Percentiles rank a stretch among this genome's conserved stretches.
phyloP scores from a whole-genome alignment of 2,113 vertebrate species.

The Ciconia boyciana region DNA sequence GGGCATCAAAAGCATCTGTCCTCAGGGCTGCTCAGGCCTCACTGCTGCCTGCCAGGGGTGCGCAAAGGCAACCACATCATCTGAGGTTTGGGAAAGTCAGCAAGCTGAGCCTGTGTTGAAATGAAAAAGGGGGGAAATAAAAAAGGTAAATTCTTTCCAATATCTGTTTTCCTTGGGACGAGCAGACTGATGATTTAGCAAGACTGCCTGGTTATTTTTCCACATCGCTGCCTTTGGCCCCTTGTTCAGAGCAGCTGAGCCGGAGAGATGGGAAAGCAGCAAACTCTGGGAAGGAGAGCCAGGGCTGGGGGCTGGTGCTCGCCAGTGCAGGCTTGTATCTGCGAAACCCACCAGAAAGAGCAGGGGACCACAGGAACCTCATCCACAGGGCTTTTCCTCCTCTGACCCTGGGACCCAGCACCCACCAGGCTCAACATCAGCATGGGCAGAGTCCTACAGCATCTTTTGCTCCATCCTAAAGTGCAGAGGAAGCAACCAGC shows the following conservation, averaged over 20 bases:
- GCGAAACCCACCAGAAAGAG: background rate
- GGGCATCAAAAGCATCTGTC: fast-evolving
- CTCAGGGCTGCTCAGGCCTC: background rate
- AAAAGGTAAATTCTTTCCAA: background rate
- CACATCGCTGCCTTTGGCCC: background rate
- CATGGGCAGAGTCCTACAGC: background rate
- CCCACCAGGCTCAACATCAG: background rate
- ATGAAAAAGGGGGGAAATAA: background rate
- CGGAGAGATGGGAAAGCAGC: background rate
- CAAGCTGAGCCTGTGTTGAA: background rate
- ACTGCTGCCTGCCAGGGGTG: background rate
- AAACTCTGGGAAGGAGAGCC: background rate
- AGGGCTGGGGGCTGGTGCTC: background rate
- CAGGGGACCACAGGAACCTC: background rate
- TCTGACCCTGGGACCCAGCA: background rate
- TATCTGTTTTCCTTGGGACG: background rate
- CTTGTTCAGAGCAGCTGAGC: background rate
- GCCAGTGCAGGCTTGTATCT: background rate
- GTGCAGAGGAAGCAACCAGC: background rate
- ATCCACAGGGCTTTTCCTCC: background rate
- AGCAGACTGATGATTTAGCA: background rate
- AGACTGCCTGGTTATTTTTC: background rate
- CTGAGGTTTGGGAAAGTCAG: background rate
- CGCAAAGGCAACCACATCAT: background rate
- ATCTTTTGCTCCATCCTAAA: background rate